Percentiles rank a stretch among this genome's conserved stretches.
Evolutionary conservation across 2,113 vertebrate species (phyloP).

Genomic region (Aviceda subcristata): DNA sequence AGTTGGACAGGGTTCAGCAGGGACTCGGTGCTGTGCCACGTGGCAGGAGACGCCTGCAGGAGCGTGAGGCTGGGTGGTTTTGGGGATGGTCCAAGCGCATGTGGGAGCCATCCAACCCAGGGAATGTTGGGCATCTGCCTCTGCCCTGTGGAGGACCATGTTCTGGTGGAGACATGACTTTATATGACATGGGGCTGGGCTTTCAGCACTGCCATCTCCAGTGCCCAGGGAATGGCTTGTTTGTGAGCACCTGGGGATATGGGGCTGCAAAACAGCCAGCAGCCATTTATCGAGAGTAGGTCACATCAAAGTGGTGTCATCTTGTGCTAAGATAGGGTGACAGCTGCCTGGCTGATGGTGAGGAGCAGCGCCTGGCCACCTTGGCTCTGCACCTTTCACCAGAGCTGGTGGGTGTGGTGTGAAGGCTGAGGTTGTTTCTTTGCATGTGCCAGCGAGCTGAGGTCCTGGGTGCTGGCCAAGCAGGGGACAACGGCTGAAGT

Average conservation of each 20-base stretch:
- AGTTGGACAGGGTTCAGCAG: not conserved
- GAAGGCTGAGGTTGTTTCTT: not conserved
- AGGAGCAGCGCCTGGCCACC: not conserved
- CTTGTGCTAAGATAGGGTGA: not conserved
- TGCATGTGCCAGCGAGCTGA: accelerated
- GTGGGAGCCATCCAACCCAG: not conserved
- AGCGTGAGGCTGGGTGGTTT: not conserved
- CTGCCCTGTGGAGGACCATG: accelerated
- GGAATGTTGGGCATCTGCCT: not conserved
- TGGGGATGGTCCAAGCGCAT: not conserved
- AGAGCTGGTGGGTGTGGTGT: not conserved
- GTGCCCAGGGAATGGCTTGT: not conserved
- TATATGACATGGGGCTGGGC: not conserved
- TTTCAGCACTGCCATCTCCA: not conserved
- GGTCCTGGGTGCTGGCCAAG: not conserved
- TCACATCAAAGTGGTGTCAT: accelerated
- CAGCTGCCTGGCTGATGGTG: accelerated
- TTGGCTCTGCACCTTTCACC: accelerated
- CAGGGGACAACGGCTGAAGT: not conserved
- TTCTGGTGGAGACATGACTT: not conserved
- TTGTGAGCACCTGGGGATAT: not conserved
- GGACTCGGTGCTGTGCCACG: accelerated
- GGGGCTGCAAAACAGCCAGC: not conserved
- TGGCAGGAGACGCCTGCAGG: not conserved
- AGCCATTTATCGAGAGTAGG: not conserved